Base-by-base conservation (phyloP, 2,797 vertebrate genomes). In the Rhodeus uyekii region DNA sequence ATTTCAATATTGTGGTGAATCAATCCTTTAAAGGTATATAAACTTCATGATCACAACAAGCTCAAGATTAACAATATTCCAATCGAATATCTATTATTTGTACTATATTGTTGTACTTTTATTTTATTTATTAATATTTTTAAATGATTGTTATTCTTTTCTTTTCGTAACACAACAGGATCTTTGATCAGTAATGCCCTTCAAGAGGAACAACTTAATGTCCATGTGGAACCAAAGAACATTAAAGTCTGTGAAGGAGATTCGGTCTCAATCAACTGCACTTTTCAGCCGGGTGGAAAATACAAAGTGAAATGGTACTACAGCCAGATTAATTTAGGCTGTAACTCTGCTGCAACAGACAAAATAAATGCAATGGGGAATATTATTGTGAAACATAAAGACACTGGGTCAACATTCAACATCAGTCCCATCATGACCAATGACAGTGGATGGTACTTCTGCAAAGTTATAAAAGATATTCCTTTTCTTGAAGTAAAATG, bases 391-490 rank as follows among this genome's bases (percentile, higher is more conserved):
- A 34, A 0, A 12, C 14, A 12, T 0, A 8, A 44, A 13, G 0
- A 2, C 0, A 22, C 7, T 22, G 36, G 60, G 82, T 60, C 79
- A 32, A n/a, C 1, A 8, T 36, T 87, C 38, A 77, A 4, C 22
- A 80, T 80, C 19, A 12, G 0, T 44, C 39, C 63, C n/a, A 76
- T 76, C 19, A 63, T 27, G 2, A 10, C 19, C 3, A 48, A 24
- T 48, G 73, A 88, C 24, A 78, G 63, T 0, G 84, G 84, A 72
- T 86, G 69, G 82, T 88, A 87, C 55, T 84, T 71, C 63, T 88
- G 86, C 34, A 8, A 34, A 8, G 63, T 86, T 32, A 65, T 0
- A 7, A 14, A 34, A 61, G 80, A 88, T 7, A 84, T 82, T 39
- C 87, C 84, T 34, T 0, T 0, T n/a, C 82, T 87, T 4, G 0